These are phyloP conservation scores for Cyanocitta stelleri DNA, from an alignment of 2,113 vertebrate species.

Conservation along the genomic window DNA sequence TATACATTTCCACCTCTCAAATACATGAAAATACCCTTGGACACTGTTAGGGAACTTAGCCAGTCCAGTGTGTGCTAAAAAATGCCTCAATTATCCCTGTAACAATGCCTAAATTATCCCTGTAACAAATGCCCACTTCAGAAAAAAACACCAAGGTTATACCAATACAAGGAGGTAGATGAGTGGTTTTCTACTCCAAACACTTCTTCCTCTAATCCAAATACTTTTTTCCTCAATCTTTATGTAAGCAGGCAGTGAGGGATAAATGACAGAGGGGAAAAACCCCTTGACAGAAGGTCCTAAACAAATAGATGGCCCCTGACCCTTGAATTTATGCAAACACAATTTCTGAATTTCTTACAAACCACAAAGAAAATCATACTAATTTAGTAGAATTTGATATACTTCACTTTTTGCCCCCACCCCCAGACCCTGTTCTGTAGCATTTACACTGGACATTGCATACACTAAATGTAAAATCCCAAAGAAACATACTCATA, in stretches of 20 bases:
- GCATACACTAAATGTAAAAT: neutral
- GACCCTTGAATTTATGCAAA: neutral
- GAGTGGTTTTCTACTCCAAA: neutral
- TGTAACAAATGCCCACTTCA: neutral
- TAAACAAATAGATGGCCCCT: neutral
- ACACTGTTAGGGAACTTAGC: neutral
- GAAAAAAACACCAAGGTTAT: neutral
- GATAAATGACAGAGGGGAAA: neutral
- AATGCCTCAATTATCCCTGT: neutral
- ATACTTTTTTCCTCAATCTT: neutral
- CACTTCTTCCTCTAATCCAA: neutral
- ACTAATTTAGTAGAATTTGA: neutral
- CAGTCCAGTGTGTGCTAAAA: neutral
- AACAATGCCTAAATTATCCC: neutral
- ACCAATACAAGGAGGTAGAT: neutral
- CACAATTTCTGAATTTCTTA: neutral
- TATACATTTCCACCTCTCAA: neutral
- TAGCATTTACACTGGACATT: neutral
- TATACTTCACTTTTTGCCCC: neutral
- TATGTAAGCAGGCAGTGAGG: neutral
- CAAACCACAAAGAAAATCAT: neutral
- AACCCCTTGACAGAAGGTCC: fast-evolving
- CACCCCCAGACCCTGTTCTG: neutral
- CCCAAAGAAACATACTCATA: neutral
- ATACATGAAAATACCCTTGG: neutral